Conservation (phyloP, 2,888 invertebrate species). For the Cryptocephalus primarius region DNA sequence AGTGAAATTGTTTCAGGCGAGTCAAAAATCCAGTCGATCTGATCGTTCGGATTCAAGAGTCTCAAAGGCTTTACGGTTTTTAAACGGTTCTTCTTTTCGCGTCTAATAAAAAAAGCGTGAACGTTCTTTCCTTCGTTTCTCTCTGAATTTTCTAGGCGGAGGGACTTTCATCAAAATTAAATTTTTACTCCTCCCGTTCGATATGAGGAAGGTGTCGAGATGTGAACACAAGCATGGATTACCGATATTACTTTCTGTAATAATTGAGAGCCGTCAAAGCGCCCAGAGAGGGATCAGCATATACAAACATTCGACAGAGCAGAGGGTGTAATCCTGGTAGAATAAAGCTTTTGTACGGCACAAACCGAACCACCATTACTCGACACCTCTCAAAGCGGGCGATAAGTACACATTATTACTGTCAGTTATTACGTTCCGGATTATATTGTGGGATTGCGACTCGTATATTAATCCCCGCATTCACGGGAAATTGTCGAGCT, state of each 20-base stretch:
- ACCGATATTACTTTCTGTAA: constrained; percentile 34
- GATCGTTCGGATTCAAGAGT: too few relatives aligned
- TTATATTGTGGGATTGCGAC: constrained; percentile 11
- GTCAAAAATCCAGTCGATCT: too few relatives aligned
- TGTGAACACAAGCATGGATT: constrained; percentile 26
- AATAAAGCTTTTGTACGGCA: constrained; percentile 19
- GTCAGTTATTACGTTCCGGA: constrained; percentile 19
- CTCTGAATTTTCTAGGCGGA: too few relatives aligned
- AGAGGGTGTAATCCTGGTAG: constrained; percentile 13
- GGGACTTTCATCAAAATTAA: too few relatives aligned
- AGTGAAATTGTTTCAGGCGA: too few relatives aligned
- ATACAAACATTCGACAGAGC: constrained; percentile 8
- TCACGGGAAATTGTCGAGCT: too few relatives aligned
- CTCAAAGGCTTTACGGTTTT: too few relatives aligned
- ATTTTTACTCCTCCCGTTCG: neutral
- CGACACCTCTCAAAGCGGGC: constrained; percentile 17
- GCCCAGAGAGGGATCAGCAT: constrained; percentile 20
- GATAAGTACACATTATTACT: constrained; percentile 23
- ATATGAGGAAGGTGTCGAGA: constrained; percentile 12
- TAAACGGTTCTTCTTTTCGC: too few relatives aligned
- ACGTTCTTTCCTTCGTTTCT: too few relatives aligned
- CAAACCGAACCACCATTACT: constrained; percentile 21
- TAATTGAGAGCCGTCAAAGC: constrained; percentile 34
- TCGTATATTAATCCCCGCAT: too few relatives aligned
- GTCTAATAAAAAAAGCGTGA: too few relatives aligned